Evolutionary conservation across 1,140 invertebrate genomes (phyloP).

Genomic region (Drosophila kepulauana): DNA sequence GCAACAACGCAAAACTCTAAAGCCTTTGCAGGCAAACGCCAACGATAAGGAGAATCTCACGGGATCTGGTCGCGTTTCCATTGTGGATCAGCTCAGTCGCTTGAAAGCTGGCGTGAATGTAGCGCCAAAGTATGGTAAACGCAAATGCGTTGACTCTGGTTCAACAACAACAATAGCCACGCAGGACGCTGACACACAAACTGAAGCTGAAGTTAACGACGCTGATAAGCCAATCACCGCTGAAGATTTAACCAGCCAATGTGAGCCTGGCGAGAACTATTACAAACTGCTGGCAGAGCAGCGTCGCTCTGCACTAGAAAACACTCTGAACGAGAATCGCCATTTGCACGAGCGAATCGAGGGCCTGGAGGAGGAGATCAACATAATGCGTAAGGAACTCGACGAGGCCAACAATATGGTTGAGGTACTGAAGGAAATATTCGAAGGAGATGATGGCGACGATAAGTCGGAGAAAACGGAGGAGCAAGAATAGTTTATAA

Average conservation of each 20-base stretch:
- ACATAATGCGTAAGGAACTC: slow-evolving; percentile 87
- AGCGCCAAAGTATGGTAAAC: slow-evolving; percentile 77
- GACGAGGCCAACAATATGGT: slow-evolving; percentile 87
- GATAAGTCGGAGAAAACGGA: slow-evolving; percentile 7
- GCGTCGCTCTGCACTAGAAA: slow-evolving; percentile 86
- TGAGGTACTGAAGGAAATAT: slow-evolving; percentile 87
- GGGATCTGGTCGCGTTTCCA: slow-evolving; percentile 78
- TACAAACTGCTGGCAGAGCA: slow-evolving; percentile 88
- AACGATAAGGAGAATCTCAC: slow-evolving; percentile 88
- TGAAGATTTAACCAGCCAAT: slow-evolving; percentile 86
- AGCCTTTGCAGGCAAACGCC: slow-evolving; percentile 87
- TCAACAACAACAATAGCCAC: slow-evolving; percentile 21
- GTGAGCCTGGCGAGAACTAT: slow-evolving; percentile 87
- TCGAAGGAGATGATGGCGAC: slow-evolving; percentile 3
- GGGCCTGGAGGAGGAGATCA: slow-evolving; percentile 87
- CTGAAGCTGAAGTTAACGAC: slow-evolving; percentile 35
- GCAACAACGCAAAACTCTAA: slow-evolving; percentile 86
- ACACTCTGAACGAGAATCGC: slow-evolving; percentile 87
- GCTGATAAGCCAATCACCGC: slow-evolving; percentile 73
- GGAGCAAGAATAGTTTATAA: slow-evolving; percentile 34
- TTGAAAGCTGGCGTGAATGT: slow-evolving; percentile 73
- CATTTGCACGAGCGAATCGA: slow-evolving; percentile 85
- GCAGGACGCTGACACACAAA: slow-evolving; percentile 71
- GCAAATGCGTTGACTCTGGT: slow-evolving; percentile 71
- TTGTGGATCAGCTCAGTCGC: slow-evolving; percentile 81